Evolutionary conservation across 2,797 vertebrate genomes (phyloP), one percentile per base, ranked within the genome.

Genomic region (Sciaenops ocellatus): DNA sequence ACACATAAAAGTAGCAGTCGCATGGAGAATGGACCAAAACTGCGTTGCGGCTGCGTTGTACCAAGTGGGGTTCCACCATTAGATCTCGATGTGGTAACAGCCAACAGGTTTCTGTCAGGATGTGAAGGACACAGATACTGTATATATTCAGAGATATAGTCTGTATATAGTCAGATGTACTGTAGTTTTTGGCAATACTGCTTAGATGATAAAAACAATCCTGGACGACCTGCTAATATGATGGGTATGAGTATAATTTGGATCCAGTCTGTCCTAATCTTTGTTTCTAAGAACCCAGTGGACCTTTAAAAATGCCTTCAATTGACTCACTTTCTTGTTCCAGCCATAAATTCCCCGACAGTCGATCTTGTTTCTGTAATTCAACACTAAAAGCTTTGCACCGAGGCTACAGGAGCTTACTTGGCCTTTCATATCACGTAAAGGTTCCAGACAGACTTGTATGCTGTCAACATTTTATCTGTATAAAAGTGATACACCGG

Each of bases 381-480:
- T 71, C 24, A 80, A 26, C 50, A 60, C 20, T 64, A 18, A 73
- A 9, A n/a, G 30, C 41, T 63, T 54, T 54, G 48, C 65, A 47
- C 67, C 13, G 20, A 61, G 38, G 34, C 82, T 26, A 6, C 52
- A 73, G 51, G 51, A 80, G 69, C 69, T 61, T 28, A 34, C 57
- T 79, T 59, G 7, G 56, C 41, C 41, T 78, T 75, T 79, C 60
- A 51, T 38, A 44, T 81, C 71, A 30, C 59, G 1, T 74, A 73
- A 62, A 69, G 63, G 69, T 79, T 48, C 22, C 12, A 15, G 47
- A 69, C 73, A 57, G 64, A 63, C 68, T 70, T 59, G 57, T 64
- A 70, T 20, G 70, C 80, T 63, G 79, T 83, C 84, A 79, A 74
- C 69, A 76, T 79, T 80, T 85, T 80, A 85, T 87, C 82, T 76